Conservation (phyloP, 2,797 vertebrate genomes). For the Rhabdophis nuchalis region DNA sequence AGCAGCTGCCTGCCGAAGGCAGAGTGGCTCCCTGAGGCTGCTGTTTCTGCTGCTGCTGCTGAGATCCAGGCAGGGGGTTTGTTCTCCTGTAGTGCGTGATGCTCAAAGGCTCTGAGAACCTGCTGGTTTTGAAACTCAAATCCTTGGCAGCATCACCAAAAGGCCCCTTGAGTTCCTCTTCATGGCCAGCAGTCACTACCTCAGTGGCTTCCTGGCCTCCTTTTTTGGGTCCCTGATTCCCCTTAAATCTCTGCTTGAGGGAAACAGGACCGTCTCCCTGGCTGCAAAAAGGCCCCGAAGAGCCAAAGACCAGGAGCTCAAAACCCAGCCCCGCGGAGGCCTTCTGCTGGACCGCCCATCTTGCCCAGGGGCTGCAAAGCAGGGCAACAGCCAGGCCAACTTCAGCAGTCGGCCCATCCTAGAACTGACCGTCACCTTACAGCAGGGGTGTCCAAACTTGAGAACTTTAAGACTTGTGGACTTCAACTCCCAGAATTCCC, state of each 20-base stretch:
- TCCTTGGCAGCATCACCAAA: neutral
- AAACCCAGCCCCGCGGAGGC: neutral
- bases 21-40: fast-evolving
- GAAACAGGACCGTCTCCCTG: neutral
- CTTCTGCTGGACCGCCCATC: neutral
- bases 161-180: neutral
- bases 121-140: neutral
- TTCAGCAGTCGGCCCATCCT: neutral
- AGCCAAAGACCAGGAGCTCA: neutral
- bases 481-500: no score
- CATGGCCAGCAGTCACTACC: neutral
- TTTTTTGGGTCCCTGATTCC: neutral
- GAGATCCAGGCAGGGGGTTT: neutral
- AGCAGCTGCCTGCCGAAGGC: neutral
- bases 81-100: neutral
- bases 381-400: neutral
- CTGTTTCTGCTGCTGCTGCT: neutral
- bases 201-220: neutral
- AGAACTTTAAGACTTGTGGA: no score
- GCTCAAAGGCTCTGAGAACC: neutral
- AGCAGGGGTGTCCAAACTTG: no score
- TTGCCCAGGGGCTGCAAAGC: neutral
- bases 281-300: neutral
- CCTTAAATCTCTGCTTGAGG: neutral
- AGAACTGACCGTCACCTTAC: neutral